Evolutionary conservation across 2,888 invertebrate species (phyloP), one percentile per base, ranked within the genome.

Genomic region (Calameuta idolon): DNA sequence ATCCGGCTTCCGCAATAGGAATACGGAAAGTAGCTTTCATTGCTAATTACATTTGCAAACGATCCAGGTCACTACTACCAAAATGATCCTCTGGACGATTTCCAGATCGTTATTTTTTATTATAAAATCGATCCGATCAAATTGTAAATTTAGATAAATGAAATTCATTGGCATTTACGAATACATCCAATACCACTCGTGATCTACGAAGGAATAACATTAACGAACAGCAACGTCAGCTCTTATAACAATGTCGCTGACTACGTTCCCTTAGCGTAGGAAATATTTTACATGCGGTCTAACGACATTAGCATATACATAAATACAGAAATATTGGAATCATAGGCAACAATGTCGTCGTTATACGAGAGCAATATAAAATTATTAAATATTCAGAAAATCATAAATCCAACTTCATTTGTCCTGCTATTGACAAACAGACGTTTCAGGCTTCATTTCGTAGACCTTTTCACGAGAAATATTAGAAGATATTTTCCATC

Each of bases 11-110:
- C 11, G 31, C 71, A 71, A 31, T 71, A 34, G 71, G 33, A 31
- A 15, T 31, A 31, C 71, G 33, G 71, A 71, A 71, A 71, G 71
- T 71, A 31, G 71, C 71, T 71, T 34, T 71, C 71, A 31, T 71
- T 71, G 23, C 71, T 33, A 71, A 71, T 71, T 71, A 34, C 71
- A 34, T 71, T 34, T 4, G 71, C 71, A 34, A 71, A 31, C 9
- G 31, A 71, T 55, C 55, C 55, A 55, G 55, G 55, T 55, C 55
- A 55, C 55, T 55, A 55, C 55, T 55, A 23, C 55, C 55, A 23
- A 55, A 55, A 23, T 15, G 55, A 2, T 23, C 23, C 15, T 23
- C 23, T 23, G 9, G 9, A 23, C 55, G 9, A 23, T 55, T 55
- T 55, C 23, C 55, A 23, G 23, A 23, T 55, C 9, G 9, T 55